Conservation (phyloP, 2,888 invertebrate species). For the Nasonovia ribisnigri region DNA sequence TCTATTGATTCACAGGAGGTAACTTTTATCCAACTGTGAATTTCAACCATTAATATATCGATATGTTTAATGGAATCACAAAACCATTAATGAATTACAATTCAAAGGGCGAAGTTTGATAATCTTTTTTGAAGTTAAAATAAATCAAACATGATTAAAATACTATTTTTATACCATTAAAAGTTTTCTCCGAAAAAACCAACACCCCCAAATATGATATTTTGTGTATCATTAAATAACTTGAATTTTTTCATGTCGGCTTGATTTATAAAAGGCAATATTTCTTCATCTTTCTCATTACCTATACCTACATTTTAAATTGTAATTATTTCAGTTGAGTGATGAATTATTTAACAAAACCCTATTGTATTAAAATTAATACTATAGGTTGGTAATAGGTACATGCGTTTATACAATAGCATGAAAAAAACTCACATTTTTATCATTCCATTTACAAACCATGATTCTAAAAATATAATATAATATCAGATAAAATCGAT, state of each 20-base stretch:
- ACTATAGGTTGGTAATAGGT: background rate
- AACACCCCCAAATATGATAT: background rate
- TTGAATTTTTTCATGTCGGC: background rate
- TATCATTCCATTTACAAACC: background rate
- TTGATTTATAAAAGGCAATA: background rate
- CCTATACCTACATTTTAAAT: background rate
- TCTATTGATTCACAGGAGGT: background rate
- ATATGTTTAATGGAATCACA: background rate
- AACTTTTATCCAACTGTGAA: background rate
- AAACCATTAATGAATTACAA: background rate
- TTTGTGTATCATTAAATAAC: background rate
- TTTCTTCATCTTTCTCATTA: background rate
- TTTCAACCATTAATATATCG: background rate
- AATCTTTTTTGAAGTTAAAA: background rate
- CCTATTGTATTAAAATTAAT: background rate
- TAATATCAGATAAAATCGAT: background rate
- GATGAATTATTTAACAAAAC: background rate
- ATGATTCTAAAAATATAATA: background rate
- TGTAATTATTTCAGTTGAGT: background rate
- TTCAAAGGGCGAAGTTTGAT: background rate
- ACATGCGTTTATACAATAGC: background rate
- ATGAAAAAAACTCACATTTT: background rate
- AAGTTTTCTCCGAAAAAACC: background rate
- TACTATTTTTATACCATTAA: background rate
- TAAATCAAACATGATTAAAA: background rate